Evolutionary conservation across 2,888 invertebrate genomes (phyloP).

Genomic region (Caenorhabditis sp.): DNA sequence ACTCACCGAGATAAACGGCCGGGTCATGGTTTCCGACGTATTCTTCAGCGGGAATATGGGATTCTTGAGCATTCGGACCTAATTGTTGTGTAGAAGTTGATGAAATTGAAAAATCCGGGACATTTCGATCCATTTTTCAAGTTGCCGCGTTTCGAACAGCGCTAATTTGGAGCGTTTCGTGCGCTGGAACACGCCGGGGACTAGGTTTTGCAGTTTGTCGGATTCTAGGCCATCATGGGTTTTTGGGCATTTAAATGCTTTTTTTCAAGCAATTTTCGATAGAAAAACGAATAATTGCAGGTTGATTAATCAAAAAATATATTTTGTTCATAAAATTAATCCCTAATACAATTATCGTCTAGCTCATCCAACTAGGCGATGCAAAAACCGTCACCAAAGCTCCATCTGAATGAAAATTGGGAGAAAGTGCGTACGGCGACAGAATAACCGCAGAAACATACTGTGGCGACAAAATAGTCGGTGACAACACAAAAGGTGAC

Average conservation of each 20-base stretch:
- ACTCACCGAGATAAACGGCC: not conserved
- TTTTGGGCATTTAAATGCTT: not conserved
- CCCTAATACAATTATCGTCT: not conserved
- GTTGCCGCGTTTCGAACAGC: not conserved
- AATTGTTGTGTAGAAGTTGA: not conserved
- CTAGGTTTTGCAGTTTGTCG: conserved; percentile 5
- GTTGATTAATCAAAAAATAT: not conserved
- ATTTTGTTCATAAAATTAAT: not conserved
- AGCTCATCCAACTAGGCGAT: conserved; percentile 67
- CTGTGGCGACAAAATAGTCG: conserved; percentile 73
- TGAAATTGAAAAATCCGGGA: not conserved
- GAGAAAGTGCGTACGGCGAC: conserved; percentile 67
- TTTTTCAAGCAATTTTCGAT: no score
- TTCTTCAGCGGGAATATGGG: not conserved
- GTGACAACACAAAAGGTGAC: conserved; percentile 71
- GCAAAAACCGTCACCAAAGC: conserved; percentile 61
- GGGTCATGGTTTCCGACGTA: not conserved
- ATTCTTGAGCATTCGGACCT: not conserved
- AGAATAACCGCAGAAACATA: conserved; percentile 64
- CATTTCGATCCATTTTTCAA: not conserved
- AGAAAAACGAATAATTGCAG: no score
- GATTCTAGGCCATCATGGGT: not conserved
- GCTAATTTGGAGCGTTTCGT: not conserved
- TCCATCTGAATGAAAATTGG: conserved; percentile 53
- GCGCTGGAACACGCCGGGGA: not conserved